Base-by-base conservation (phyloP, 2,888 invertebrate genomes). In the Caradrina kadenii region DNA sequence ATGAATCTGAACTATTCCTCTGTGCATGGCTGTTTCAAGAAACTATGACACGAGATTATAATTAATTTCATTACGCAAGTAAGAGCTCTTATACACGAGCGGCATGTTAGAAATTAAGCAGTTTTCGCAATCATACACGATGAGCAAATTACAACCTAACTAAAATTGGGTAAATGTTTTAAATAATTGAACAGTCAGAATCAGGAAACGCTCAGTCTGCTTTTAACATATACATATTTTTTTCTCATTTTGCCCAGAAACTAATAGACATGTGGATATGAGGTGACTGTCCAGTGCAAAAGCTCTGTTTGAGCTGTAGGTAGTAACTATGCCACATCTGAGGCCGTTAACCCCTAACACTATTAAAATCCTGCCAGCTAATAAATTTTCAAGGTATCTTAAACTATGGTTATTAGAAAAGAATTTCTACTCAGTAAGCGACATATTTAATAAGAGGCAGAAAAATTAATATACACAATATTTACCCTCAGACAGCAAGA, bases 11-110 rank as follows among this genome's bases (percentile, higher is more conserved):
- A 55, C 7, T 68, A 64, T 60, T 72, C 17, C 5, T 55, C 64
- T 35, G 68, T 81, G 81, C 78, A 81, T 79, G 79, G 54, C 2
- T 21, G 49, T 63, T 61, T 45, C 61, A 52, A 56, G 59, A 60
- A 74, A 65, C 63, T 66, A 35, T 59, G 64, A 64, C 65, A 76
- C 70, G 64, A 78, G 76, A 76, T 80, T 52, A 78, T 63, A 50
- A 35, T 54, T 39, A 42, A 11, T 42, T 42, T 35, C 1, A 35
- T 8, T 35, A 22, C 53, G 39, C 17, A 19, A 35, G n/a, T 15
- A 22, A 22, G n/a, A n/a, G n/a, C n/a, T n/a, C n/a, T n/a, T n/a
- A n/a, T n/a, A n/a, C n/a, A n/a, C n/a, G n/a, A n/a, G n/a, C n/a
- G n/a, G n/a, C n/a, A n/a, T n/a, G 6, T 17, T 26, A 50, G 13